phyloP scores from a whole-genome alignment of 2,113 vertebrate species.

The Anser brachyrhynchus region DNA sequence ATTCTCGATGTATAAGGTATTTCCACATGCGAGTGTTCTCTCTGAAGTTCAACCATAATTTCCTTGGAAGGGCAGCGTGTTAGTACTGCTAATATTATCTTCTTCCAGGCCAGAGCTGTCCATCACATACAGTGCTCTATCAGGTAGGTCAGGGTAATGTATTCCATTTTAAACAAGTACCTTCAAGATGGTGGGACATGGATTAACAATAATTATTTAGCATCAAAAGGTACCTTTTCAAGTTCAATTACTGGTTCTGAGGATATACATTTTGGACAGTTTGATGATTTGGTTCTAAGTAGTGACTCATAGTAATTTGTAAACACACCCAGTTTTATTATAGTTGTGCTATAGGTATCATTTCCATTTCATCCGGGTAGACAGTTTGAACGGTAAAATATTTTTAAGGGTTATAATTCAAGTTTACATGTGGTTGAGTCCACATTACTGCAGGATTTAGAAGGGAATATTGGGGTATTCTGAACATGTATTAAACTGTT shows the following conservation, averaged over 20 bases:
- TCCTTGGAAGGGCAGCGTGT: background rate
- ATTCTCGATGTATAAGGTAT: background rate
- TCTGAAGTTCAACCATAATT: background rate
- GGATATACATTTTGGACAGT: background rate
- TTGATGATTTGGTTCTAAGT: background rate
- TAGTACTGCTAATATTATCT: slow-evolving; percentile 58
- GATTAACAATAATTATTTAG: background rate
- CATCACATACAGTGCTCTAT: slow-evolving; percentile 85
- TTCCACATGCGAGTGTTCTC: background rate
- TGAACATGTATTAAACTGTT: background rate
- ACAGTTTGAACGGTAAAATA: background rate
- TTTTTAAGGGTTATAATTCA: background rate
- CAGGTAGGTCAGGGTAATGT: slow-evolving; percentile 85
- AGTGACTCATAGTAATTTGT: background rate
- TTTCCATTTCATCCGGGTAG: background rate
- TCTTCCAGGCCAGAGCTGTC: slow-evolving; percentile 82
- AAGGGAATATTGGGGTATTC: background rate
- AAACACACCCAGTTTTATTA: background rate
- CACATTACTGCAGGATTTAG: background rate
- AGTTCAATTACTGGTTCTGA: background rate
- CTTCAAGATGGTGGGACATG: slow-evolving; percentile 54
- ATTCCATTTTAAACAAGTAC: slow-evolving; percentile 85
- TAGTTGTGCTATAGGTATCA: background rate
- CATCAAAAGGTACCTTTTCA: background rate
- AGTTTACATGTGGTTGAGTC: background rate